Conservation (phyloP, 2,113 vertebrate genomes). For the Oryctolagus cuniculus region mOryCun1.1 NC_091443.1:62278501-62279000, state of each 20-base stretch:
- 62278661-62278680: background rate
- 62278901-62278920: slow-evolving; percentile 57
- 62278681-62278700: background rate
- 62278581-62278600: background rate
- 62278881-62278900: slow-evolving; percentile 44
- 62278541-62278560: background rate
- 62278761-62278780: background rate
- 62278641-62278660: background rate
- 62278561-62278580: slow-evolving; percentile 18
- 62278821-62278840: slow-evolving; percentile 7
- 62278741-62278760: background rate
- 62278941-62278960: background rate
- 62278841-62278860: slow-evolving; percentile 46
- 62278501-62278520: slow-evolving; percentile 39
- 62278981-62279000: slow-evolving; percentile 38
- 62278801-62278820: background rate
- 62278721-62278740: slow-evolving; percentile 1
- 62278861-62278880: slow-evolving; percentile 17
- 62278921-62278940: slow-evolving; percentile 49
- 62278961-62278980: background rate
- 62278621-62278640: background rate
- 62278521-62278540: background rate
- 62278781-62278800: slow-evolving; percentile 2
- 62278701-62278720: background rate
- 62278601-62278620: background rate